Conservation (phyloP, 1,140 invertebrate species). For the Dreissena polymorpha region DNA sequence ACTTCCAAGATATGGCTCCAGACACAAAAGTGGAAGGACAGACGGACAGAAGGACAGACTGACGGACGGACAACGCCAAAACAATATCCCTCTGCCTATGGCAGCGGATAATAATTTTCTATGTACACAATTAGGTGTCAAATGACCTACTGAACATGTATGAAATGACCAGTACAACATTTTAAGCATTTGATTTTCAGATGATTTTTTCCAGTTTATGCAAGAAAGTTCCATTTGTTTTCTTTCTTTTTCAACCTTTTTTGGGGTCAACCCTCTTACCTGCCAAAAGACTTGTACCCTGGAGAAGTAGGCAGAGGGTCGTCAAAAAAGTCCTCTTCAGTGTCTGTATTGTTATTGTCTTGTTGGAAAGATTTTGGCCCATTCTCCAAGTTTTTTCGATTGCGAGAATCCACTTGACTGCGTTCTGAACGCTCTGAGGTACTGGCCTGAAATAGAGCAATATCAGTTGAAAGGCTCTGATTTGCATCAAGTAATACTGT, state of each 20-base stretch:
- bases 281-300: slow-evolving; percentile 42
- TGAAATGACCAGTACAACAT: not conserved
- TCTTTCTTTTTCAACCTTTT: not conserved
- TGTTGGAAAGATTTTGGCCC: slow-evolving; percentile 54
- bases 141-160: no score
- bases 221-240: not conserved
- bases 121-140: no score
- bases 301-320: slow-evolving; percentile 63
- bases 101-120: no score
- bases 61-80: no score
- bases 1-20: no score
- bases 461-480: no score
- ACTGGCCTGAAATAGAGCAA: slow-evolving; percentile 38
- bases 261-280: slow-evolving; percentile 19
- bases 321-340: slow-evolving; percentile 77
- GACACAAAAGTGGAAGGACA: no score
- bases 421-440: slow-evolving; percentile 47
- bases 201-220: not conserved
- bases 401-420: slow-evolving; percentile 62
- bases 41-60: no score
- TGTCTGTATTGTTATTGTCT: slow-evolving; percentile 65
- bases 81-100: no score
- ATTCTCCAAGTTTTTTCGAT: slow-evolving; percentile 64
- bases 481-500: no score
- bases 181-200: not conserved